Evolutionary conservation across 1,140 invertebrate genomes (phyloP).

Genomic region (Reticulitermes speratus): DNA sequence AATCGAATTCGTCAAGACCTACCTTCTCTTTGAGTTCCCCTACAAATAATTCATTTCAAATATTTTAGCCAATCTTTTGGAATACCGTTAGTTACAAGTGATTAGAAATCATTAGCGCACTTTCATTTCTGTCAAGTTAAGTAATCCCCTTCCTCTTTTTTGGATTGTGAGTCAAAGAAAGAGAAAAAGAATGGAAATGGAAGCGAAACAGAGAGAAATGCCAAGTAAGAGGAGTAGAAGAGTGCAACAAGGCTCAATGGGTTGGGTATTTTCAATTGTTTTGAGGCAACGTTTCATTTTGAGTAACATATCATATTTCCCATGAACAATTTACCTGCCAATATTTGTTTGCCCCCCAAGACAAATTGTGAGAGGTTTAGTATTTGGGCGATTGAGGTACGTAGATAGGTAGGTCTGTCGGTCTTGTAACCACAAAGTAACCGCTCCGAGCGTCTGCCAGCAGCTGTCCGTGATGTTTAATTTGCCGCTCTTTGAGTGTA

Average conservation of each 20-base stretch:
- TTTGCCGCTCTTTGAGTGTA: slow-evolving; percentile 33
- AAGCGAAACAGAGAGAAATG: slow-evolving; percentile 30
- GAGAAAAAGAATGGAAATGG: slow-evolving; percentile 37
- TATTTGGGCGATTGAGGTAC: neutral
- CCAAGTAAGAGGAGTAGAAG: slow-evolving; percentile 27
- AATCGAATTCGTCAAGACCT: neutral
- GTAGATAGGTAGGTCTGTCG: neutral
- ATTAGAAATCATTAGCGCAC: too few relatives aligned
- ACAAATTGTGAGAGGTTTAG: neutral
- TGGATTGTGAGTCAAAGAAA: slow-evolving; percentile 21
- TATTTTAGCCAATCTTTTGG: too few relatives aligned
- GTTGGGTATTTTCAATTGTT: neutral
- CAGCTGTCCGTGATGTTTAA: slow-evolving; percentile 39
- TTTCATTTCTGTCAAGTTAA: neutral
- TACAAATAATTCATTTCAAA: neutral
- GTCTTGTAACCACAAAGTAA: slow-evolving; percentile 31
- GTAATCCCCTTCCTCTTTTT: neutral
- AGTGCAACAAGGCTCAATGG: neutral
- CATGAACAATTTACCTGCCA: slow-evolving; percentile 35
- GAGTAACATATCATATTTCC: neutral
- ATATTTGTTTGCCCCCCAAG: slow-evolving; percentile 27
- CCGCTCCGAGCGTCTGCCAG: slow-evolving; percentile 26
- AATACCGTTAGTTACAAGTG: too few relatives aligned
- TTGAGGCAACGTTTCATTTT: neutral
- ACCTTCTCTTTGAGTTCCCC: neutral